A percentile compares a stretch with the other conserved stretches of the same genome.
Conservation (phyloP, 2,797 vertebrate genomes). For the Epinephelus malabaricus region DNA sequence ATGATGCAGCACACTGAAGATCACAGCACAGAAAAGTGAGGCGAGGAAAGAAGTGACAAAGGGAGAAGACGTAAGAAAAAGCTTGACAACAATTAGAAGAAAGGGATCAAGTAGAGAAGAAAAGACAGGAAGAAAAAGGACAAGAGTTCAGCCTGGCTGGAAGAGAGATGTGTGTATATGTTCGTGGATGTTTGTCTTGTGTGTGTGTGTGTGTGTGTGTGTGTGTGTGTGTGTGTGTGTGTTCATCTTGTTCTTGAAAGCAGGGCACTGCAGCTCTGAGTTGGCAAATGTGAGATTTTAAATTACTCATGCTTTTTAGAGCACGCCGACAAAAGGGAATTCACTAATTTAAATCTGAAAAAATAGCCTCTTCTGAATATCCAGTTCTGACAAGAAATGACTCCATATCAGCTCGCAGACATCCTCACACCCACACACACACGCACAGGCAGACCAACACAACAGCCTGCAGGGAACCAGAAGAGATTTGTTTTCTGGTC, state of each 20-base stretch:
- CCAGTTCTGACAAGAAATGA: slow-evolving; percentile 22
- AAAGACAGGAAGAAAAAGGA: slow-evolving; percentile 2
- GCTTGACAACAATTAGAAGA: too few species aligned
- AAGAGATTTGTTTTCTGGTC: slow-evolving; percentile 37
- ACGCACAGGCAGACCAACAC: slow-evolving; percentile 23
- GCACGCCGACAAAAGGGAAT: slow-evolving; percentile 2
- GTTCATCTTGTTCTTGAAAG: slow-evolving; percentile 22
- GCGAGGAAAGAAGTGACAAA: slow-evolving; percentile 7
- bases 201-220: background rate
- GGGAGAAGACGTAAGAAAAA: slow-evolving; percentile 2
- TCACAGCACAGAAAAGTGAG: slow-evolving; percentile 41
- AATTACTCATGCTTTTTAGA: slow-evolving; percentile 41
- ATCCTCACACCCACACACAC: slow-evolving; percentile 11
- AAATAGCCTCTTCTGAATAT: slow-evolving; percentile 12
- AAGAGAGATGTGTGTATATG: background rate
- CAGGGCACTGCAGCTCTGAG: slow-evolving; percentile 40
- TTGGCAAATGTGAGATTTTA: background rate
- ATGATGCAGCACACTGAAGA: slow-evolving; percentile 79
- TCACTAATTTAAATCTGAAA: slow-evolving; percentile 13
- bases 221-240: slow-evolving; percentile 1
- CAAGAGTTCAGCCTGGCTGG: background rate
- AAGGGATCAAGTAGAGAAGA: background rate
- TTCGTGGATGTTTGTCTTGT: background rate
- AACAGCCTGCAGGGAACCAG: slow-evolving; percentile 41
- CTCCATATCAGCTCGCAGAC: slow-evolving; percentile 23